Evolutionary conservation across 2,797 vertebrate genomes (phyloP), one percentile per base, ranked within the genome.

Genomic region (Champsocephalus gunnari): DNA sequence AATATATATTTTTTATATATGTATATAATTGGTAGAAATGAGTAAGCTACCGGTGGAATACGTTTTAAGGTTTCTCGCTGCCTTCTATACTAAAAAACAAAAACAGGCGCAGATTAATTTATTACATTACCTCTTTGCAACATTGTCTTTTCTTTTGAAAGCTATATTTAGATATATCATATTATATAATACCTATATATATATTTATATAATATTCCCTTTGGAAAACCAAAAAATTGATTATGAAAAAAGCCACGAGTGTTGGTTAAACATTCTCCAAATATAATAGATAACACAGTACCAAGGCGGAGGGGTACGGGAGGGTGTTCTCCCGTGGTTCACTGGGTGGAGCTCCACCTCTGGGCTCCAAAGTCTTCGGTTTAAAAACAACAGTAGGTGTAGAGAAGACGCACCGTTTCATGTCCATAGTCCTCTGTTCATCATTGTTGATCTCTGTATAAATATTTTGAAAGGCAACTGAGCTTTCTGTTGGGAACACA

Each of bases 171-270:
- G 88, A 93, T 87, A 90, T 90, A 87, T 89, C 70, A 86, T 89
- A 83, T 90, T 85, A 92, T 92, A 85, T 92, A 88, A 89, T 93
- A 93, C 88, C 77, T 93, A 91, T 89, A 90, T 90, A 90, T 94
- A 92, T 87, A 77, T 93, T 90, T 89, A 90, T 90, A 90, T 94
- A 92, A 87, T 92, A 91, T 91, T 94, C 89, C 93, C 92, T 94
- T 94, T 94, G 92, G 93, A 94, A 92, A 93, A 93, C 77, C 90
- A 78, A 93, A 94, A 92, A 88, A 90, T 88, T 93, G 92, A 94
- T 93, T 94, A 93, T 94, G 94, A 95, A 95, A 95, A 93, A 96
- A 96, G 95, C 95, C 95, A 95, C 94, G 94, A 95, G 95, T 95
- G 94, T 96, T 95, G 94, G 93, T 95, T 95, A 93, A 95, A 96